Base-by-base conservation (phyloP, 2,113 vertebrate species). In the Sarotherodon lohbergeri region DNA sequence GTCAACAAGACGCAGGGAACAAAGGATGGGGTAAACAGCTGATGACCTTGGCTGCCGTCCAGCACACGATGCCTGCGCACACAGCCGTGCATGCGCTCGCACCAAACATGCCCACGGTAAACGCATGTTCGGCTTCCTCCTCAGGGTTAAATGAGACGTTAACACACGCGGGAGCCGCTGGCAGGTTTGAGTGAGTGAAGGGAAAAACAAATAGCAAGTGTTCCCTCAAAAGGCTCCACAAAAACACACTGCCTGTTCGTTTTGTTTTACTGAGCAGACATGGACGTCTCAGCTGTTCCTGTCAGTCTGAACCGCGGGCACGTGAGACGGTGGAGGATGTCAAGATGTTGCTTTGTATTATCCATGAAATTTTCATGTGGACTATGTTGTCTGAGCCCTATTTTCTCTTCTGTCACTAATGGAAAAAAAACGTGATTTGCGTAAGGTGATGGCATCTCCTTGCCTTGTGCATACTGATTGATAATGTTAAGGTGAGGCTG, bases 1-100 rank as follows among this genome's bases (percentile, higher is more conserved):
- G 95, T 95, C 84, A 83, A 92, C 89, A 92, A 88, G 83, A 90
- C 27, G 76, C 82, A 79, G 91, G 61, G 82, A 92, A 95, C 91
- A 93, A 94, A 90, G 92, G 80, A 92, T 19, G 90, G 87, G 56
- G 88, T 90, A 87, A 96, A 94, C 95, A 95, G 94, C 93, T 95
- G 95, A 94, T 87, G 89, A 93, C 63, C 91, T 86, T 82, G 87
- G 84, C 92, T 85, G 84, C 87, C 2, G 29, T 85, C 90, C 90
- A 88, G 48, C 10, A 3, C 83, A 82, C 82, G 71, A 84, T 41
- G 17, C 86, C 61, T 81, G 84, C 55, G 48, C 29, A 1, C 83
- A 82, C 27, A 1, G 48, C 59, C 61, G 12, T 9, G 56, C 56
- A 9, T 8, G 24, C 36, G 19, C 24, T 27, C 71, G 32, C 81